Evolutionary conservation across 2,113 vertebrate genomes (phyloP).

Genomic region (Plecturocebus donacophilus): DNA sequence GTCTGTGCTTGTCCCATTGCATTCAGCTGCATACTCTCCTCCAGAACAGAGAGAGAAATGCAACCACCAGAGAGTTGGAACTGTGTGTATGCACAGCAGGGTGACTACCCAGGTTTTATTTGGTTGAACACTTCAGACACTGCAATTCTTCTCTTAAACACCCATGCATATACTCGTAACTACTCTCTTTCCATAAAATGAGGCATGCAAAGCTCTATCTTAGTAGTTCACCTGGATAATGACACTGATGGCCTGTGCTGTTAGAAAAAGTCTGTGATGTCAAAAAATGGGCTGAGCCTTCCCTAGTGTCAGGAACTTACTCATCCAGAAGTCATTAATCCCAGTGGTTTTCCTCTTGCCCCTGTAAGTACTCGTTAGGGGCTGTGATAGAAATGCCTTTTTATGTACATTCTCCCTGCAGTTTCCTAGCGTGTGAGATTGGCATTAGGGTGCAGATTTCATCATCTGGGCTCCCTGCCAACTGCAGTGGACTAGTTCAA

Average conservation of each 20-base stretch:
- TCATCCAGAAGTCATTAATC: constrained; percentile 31
- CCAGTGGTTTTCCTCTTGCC: not conserved
- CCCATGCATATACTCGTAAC: not conserved
- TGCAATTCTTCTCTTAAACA: not conserved
- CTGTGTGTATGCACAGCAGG: not conserved
- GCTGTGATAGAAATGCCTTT: not conserved
- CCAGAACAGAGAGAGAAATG: not conserved
- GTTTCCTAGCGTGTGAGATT: not conserved
- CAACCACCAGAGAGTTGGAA: not conserved
- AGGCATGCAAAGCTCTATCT: not conserved
- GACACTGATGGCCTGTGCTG: not conserved
- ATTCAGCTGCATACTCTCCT: not conserved
- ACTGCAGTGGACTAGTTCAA: not conserved
- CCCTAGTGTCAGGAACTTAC: not conserved
- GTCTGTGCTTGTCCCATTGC: not conserved
- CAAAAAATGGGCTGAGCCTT: not conserved
- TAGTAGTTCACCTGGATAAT: not conserved
- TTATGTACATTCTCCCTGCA: not conserved
- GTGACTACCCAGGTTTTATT: not conserved
- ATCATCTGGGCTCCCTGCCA: not conserved
- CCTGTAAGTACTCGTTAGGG: not conserved
- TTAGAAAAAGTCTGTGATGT: not conserved
- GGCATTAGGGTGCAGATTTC: not conserved
- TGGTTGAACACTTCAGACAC: not conserved
- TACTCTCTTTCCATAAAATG: not conserved